Conservation (phyloP, 2,797 vertebrate genomes). For the Anabacerthia variegaticeps region DNA sequence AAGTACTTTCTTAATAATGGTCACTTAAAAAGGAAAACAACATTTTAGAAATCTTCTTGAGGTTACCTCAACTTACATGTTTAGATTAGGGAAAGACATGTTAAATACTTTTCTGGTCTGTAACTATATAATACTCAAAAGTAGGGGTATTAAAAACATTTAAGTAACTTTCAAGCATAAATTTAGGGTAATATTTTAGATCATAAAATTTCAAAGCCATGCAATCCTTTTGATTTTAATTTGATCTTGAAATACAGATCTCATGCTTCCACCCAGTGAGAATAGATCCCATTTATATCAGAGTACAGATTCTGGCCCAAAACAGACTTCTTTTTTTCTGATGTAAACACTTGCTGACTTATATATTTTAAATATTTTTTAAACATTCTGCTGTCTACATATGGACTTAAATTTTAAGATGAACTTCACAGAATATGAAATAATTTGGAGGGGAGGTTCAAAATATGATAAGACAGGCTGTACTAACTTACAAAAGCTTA, state of each 20-base stretch:
- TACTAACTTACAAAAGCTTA: not conserved
- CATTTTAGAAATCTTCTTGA: not conserved
- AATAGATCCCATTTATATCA: not conserved
- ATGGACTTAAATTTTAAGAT: not conserved
- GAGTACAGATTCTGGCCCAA: not conserved
- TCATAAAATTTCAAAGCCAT: not conserved
- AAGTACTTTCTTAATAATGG: constrained; percentile 2
- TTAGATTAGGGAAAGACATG: not conserved
- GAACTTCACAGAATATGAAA: not conserved
- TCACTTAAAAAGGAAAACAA: not conserved
- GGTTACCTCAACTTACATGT: not conserved
- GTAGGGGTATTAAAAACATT: not conserved
- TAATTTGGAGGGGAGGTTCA: not conserved
- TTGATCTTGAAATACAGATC: not conserved
- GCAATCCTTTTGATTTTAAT: not conserved
- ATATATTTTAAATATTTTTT: not conserved
- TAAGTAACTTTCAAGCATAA: not conserved
- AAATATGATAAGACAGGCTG: not conserved
- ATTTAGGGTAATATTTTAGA: not conserved
- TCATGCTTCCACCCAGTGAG: not conserved
- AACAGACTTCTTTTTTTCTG: not conserved
- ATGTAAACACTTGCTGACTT: not conserved
- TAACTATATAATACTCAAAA: not conserved
- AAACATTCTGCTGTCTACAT: not conserved
- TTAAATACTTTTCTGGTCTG: not conserved